phyloP scores from a whole-genome alignment of 2,113 vertebrate genomes.

The Columba livia region DNA sequence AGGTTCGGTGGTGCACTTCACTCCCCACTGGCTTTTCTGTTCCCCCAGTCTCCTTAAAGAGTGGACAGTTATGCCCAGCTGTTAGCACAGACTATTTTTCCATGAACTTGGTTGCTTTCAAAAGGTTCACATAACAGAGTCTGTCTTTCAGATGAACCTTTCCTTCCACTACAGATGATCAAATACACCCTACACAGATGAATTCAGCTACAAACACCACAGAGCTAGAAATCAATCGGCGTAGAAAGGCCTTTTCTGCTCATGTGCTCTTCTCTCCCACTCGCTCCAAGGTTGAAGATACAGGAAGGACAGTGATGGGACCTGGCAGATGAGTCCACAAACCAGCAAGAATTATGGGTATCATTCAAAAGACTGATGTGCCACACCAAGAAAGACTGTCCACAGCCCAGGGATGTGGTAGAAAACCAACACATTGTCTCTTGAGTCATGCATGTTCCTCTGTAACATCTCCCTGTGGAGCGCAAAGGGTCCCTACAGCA shows the following conservation, averaged over 20 bases:
- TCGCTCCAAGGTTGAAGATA: background rate
- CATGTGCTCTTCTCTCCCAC: background rate
- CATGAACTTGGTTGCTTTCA: background rate
- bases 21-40: background rate
- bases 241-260: background rate
- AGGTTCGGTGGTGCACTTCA: background rate
- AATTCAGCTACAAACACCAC: background rate
- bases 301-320: background rate
- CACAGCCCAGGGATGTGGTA: rapidly evolving
- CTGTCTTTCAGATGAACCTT: background rate
- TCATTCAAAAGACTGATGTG: background rate
- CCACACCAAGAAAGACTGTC: background rate
- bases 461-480: background rate
- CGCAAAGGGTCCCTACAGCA: background rate
- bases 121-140: background rate
- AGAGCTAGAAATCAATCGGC: background rate
- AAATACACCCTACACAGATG: background rate
- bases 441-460: rapidly evolving
- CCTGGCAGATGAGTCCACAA: background rate
- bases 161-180: background rate
- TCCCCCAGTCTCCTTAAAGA: background rate
- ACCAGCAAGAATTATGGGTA: rapidly evolving
- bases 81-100: background rate
- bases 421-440: background rate
- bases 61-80: background rate